phyloP scores from a whole-genome alignment of 2,113 vertebrate genomes.

The Pogonocichla stellata region DNA sequence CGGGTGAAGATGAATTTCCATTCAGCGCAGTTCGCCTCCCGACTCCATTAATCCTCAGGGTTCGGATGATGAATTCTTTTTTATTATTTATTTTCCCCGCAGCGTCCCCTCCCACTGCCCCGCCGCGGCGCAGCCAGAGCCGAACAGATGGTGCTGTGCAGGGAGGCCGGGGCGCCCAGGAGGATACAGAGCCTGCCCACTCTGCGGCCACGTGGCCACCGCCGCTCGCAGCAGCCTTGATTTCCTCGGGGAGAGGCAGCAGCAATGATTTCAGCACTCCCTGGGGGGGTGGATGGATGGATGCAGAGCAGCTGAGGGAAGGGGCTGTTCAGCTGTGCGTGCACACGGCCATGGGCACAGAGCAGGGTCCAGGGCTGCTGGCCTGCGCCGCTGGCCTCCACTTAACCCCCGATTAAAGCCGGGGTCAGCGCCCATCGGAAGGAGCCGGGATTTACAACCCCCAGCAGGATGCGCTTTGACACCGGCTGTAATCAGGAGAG shows the following conservation, averaged over 20 bases:
- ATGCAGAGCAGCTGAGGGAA: conserved; percentile 11
- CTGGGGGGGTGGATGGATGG: background rate
- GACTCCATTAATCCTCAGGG: conserved; percentile 84
- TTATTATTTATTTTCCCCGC: conserved; percentile 87
- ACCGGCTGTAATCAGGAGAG: conserved; percentile 77
- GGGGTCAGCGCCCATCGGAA: conserved; percentile 68
- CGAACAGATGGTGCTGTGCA: conserved; percentile 76
- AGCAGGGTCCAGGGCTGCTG: background rate
- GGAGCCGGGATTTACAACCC: conserved; percentile 77
- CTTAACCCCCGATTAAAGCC: conserved; percentile 74
- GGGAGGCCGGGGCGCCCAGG: conserved; percentile 75
- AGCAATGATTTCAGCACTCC: conserved; percentile 68
- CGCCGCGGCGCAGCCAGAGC: conserved; percentile 62
- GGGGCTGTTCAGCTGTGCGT: background rate
- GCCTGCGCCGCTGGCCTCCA: conserved; percentile 18
- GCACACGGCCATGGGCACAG: background rate
- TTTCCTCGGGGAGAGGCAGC: conserved; percentile 91
- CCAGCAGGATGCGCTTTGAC: conserved; percentile 71
- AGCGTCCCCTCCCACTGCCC: conserved; percentile 77
- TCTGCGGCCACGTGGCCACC: conserved; percentile 75
- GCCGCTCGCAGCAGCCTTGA: conserved; percentile 81
- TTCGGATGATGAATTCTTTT: conserved; percentile 89
- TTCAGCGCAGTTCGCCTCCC: conserved; percentile 86
- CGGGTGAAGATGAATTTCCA: conserved; percentile 93
- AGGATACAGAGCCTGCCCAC: conserved; percentile 84